Conservation (phyloP, 2,888 invertebrate genomes). For the Pseudeuparius sepicola region DNA sequence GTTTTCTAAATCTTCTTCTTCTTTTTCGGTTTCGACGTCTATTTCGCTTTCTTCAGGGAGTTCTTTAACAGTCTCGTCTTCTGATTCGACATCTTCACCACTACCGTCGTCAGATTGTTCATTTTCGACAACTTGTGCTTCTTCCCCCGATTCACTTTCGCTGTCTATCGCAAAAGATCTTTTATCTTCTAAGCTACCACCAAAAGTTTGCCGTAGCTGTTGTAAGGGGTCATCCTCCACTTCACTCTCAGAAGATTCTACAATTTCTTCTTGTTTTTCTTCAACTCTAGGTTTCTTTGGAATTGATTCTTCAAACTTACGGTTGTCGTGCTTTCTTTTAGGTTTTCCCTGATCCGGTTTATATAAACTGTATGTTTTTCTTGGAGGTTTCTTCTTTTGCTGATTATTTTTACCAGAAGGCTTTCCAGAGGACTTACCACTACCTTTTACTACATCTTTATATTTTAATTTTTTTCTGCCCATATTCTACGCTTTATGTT, state of each 20-base stretch:
- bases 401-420: neutral
- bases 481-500: no score
- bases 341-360: neutral
- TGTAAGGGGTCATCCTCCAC: slow-evolving; percentile 24
- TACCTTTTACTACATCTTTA: neutral
- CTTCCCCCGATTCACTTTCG: slow-evolving; percentile 25
- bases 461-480: slow-evolving; percentile 1
- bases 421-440: no score
- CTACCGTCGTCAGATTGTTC: slow-evolving; percentile 30
- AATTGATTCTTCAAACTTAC: neutral
- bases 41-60: slow-evolving; percentile 17
- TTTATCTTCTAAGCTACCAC: slow-evolving; percentile 20
- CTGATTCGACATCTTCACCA: slow-evolving; percentile 22
- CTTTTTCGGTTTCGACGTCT: slow-evolving; percentile 22
- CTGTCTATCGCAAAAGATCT: slow-evolving; percentile 30
- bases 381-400: slow-evolving; percentile 1
- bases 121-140: slow-evolving; percentile 13
- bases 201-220: slow-evolving; percentile 28
- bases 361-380: slow-evolving; percentile 1
- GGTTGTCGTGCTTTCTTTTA: no score
- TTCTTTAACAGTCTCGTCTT: slow-evolving; percentile 28
- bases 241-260: slow-evolving; percentile 23
- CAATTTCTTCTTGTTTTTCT: slow-evolving; percentile 10
- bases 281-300: slow-evolving; percentile 1
- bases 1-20: slow-evolving; percentile 24